Evolutionary conservation across 2,888 invertebrate species (phyloP).

Genomic region (Brachypalpus laphriformis): DNA sequence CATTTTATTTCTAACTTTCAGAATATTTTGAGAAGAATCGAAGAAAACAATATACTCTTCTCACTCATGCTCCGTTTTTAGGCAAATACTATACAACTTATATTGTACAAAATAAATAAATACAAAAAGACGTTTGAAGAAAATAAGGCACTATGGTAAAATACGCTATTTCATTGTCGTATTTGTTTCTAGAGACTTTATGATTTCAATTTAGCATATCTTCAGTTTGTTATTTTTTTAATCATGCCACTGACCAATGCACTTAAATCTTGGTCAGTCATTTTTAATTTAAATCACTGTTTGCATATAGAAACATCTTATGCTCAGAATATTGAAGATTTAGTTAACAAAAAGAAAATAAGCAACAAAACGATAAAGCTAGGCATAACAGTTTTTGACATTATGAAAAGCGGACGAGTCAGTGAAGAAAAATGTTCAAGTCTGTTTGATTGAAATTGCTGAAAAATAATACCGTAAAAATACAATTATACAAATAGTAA

Average conservation of each 20-base stretch:
- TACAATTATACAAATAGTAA: background rate
- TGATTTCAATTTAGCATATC: background rate
- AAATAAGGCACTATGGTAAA: background rate
- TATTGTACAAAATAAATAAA: background rate
- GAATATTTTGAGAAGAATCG: background rate
- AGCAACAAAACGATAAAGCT: background rate
- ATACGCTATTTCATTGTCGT: background rate
- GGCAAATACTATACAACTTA: background rate
- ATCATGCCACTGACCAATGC: constrained; percentile 11
- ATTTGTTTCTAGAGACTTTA: background rate
- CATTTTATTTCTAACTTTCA: background rate
- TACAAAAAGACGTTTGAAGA: background rate
- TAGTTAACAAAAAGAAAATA: background rate
- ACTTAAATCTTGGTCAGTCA: background rate
- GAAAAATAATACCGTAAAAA: background rate
- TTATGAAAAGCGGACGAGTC: background rate
- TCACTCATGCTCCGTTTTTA: background rate
- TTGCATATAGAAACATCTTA: background rate
- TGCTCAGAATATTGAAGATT: background rate
- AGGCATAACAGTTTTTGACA: background rate
- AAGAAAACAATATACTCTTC: background rate
- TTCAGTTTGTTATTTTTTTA: no score
- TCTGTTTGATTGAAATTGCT: background rate
- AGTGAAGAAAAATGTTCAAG: background rate
- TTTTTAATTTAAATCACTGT: background rate